Conservation (phyloP, 2,888 invertebrate species). For the Drosophila borborema region DNA sequence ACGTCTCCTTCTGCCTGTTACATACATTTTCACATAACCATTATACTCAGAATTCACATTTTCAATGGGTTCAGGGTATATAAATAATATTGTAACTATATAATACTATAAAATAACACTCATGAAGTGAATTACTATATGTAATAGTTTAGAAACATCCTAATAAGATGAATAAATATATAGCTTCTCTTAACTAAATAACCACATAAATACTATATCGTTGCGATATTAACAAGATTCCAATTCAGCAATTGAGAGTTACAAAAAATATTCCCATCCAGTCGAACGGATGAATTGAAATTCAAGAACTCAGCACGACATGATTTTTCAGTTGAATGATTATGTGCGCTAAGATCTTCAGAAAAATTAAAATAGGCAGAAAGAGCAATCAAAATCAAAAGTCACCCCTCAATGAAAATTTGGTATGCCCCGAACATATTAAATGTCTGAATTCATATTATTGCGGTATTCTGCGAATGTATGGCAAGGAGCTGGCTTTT, state of each 20-base stretch:
- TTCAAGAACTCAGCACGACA: slow-evolving; percentile 62
- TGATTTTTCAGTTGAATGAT: slow-evolving; percentile 66
- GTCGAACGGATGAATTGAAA: slow-evolving; percentile 57
- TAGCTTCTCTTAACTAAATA: neutral
- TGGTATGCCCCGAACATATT: neutral
- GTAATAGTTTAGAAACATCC: no score
- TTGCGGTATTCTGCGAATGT: neutral
- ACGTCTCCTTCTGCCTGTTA: no score
- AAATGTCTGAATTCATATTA: neutral
- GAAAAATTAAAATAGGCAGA: slow-evolving; percentile 62
- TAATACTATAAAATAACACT: no score
- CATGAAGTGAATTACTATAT: no score
- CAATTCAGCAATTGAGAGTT: slow-evolving; percentile 7
- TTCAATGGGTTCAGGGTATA: no score
- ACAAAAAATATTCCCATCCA: slow-evolving; percentile 60
- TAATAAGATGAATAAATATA: no score
- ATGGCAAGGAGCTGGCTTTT: neutral
- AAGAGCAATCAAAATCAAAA: slow-evolving; percentile 64
- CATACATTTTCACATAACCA: no score
- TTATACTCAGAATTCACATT: no score
- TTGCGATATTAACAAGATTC: neutral
- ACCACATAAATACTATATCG: neutral
- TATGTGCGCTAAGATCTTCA: slow-evolving; percentile 53
- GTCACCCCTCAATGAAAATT: slow-evolving; percentile 46
- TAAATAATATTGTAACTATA: no score